These are phyloP conservation scores for Columbina picui DNA, from an alignment of 2,113 vertebrate genomes.

Conservation along the genomic window DNA sequence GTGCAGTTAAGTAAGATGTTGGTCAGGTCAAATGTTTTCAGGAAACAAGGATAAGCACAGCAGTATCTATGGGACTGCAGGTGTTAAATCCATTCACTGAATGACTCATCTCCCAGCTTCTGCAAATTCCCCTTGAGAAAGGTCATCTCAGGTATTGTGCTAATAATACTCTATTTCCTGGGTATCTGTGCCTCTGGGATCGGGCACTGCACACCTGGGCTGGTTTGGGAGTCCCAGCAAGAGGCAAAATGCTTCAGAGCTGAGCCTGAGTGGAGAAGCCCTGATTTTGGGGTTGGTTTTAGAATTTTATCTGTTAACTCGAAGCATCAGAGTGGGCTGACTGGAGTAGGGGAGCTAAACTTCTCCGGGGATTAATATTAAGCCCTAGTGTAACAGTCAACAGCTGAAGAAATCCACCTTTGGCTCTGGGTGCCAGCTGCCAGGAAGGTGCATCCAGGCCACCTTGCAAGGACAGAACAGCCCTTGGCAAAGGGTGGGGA, in stretches of 20 bases:
- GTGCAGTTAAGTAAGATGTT: neutral
- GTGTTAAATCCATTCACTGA: neutral
- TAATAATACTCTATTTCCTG: constrained; percentile 8
- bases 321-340: neutral
- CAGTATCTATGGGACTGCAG: neutral
- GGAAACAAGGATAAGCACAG: neutral
- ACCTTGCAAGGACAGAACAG: neutral
- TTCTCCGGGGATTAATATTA: constrained; percentile 45
- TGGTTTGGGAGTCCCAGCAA: neutral
- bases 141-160: neutral
- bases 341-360: neutral
- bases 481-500: neutral
- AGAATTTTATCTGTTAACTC: neutral
- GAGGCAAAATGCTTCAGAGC: neutral
- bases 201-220: neutral
- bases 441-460: neutral
- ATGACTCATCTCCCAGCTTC: constrained; percentile 21
- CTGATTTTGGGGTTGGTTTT: neutral
- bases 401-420: constrained; percentile 43
- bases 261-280: neutral
- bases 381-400: constrained; percentile 41
- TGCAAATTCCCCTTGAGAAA: constrained; percentile 41
- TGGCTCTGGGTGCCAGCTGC: constrained; percentile 18
- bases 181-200: neutral
- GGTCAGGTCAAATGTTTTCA: neutral